These are phyloP conservation scores for Eurystomus gularis DNA, from an alignment of 2,113 vertebrate species.

Conservation along the genomic window DNA sequence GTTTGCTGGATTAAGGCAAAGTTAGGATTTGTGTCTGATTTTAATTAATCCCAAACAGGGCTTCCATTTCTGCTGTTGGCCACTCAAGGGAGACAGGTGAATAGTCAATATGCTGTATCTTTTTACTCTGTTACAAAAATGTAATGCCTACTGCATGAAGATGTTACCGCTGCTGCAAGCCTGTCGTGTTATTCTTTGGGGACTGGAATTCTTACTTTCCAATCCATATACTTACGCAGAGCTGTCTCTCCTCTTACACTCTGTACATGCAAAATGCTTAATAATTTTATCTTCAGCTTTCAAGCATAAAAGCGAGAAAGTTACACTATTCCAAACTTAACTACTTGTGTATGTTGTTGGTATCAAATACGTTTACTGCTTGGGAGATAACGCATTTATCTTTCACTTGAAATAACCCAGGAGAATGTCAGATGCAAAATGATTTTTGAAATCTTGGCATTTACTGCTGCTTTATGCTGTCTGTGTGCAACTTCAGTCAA, in stretches of 20 bases:
- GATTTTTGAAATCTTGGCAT: slow-evolving; percentile 41
- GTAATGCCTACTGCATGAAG: not conserved
- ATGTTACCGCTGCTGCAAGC: not conserved
- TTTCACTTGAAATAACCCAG: slow-evolving; percentile 45
- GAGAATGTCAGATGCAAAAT: slow-evolving; percentile 48
- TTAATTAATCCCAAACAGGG: not conserved
- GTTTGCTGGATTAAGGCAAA: not conserved
- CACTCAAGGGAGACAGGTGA: not conserved
- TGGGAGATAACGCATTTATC: slow-evolving; percentile 23
- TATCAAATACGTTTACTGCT: slow-evolving; percentile 19
- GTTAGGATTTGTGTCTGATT: not conserved
- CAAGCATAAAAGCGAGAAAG: slow-evolving; percentile 12
- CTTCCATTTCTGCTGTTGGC: not conserved
- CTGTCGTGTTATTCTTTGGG: not conserved
- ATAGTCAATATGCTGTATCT: not conserved
- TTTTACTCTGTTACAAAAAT: not conserved
- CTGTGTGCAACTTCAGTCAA: slow-evolving; percentile 26
- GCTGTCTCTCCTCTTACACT: slow-evolving; percentile 2
- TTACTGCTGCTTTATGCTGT: slow-evolving; percentile 44
- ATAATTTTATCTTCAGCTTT: slow-evolving; percentile 41
- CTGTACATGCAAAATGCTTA: not conserved
- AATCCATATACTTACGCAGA: not conserved
- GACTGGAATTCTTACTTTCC: slow-evolving; percentile 43
- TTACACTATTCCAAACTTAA: slow-evolving; percentile 6
- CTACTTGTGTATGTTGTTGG: not conserved